Evolutionary conservation across 2,888 invertebrate species (phyloP), one percentile per base, ranked within the genome.

Genomic region (Rosalia funebris): DNA sequence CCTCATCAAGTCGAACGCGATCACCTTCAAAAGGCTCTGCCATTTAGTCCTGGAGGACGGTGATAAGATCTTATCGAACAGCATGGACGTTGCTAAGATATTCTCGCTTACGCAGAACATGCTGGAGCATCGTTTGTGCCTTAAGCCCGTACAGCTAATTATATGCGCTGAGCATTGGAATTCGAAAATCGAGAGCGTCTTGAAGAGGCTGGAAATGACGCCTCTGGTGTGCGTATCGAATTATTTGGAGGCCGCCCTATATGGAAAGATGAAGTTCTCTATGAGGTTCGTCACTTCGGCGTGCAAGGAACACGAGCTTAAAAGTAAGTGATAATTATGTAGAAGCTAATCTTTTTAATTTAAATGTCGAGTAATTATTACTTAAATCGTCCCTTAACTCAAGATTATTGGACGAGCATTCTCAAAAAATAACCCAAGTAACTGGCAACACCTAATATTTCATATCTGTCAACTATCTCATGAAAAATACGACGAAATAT

Each of bases 231-330:
- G 89, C 56, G 89, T 93, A 55, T 87, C 88, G 0, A 89, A 91
- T 15, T 88, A 87, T 68, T 84, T 91, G 67, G 93, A 93, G 80
- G 91, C 91, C 44, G 87, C 91, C 0, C 81, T 92, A 10, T 93
- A 90, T 79, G 89, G 88, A n/a, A 68, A 85, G 76, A 81, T 84
- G 65, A 60, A 82, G 73, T 80, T 86, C 42, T 79, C 80, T 10
- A 73, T 86, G 17, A 80, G 83, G 58, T 76, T 85, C 57, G 57
- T 81, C 17, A 59, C 70, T 47, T 58, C 70, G 0, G 57, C 65
- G 1, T 58, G 57, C 19, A 73, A 73, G 1, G 76, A 78, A 17
- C 78, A 81, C 5, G 76, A 81, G 1, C 78, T 80, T 1, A 89
- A 87, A 77, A 56, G 78, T 78, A 65, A 77, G 82, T 80, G 12